Evolutionary conservation across 2,888 invertebrate species (phyloP), one percentile per base, ranked within the genome.

Genomic region (Drosophila basisetae): DNA sequence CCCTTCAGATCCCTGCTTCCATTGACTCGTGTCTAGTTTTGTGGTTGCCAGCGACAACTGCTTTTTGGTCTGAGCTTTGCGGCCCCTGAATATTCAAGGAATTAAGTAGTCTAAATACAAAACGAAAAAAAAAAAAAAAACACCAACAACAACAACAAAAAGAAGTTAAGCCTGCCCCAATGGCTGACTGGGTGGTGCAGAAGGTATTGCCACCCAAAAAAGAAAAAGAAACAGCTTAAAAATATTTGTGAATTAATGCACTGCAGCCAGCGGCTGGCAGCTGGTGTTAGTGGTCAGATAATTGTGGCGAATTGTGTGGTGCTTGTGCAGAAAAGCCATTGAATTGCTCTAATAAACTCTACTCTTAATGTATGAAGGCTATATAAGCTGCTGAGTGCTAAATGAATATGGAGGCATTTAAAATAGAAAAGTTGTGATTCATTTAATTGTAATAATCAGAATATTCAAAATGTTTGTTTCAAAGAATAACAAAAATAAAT

Each of bases 1-100:
- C 82, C 78, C 68, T 62, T 72, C 56, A 73, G 22, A 55, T 53
- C 66, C 68, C 72, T 74, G 73, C 73, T 75, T 74, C 73, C 84
- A 79, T 80, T 78, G 88, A 83, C 73, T 84, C 78, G 65, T 75
- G 81, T 86, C 82, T 75, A 81, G 85, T 78, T 84, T 68, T 82
- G 89, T 64, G 84, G 89, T 89, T 88, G 82, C 79, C 84, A 73
- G 80, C 74, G 76, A 88, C 84, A 88, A 86, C 84, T 85, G 86
- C 82, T 78, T 80, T 83, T 80, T 77, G 81, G 79, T 65, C 77
- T 66, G 54, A 61, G 55, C 69, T 55, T 55, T 71, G 76, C 58
- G 64, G 68, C 67, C 58, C 71, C 73, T 79, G 83, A 77, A 85
- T 84, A 84, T 88, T 76, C 83, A 83, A 68, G 62, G 86, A 79